These are phyloP conservation scores for Cremastinae sp. DNA, from an alignment of 2,888 invertebrate genomes.

Conservation along the genomic window DNA sequence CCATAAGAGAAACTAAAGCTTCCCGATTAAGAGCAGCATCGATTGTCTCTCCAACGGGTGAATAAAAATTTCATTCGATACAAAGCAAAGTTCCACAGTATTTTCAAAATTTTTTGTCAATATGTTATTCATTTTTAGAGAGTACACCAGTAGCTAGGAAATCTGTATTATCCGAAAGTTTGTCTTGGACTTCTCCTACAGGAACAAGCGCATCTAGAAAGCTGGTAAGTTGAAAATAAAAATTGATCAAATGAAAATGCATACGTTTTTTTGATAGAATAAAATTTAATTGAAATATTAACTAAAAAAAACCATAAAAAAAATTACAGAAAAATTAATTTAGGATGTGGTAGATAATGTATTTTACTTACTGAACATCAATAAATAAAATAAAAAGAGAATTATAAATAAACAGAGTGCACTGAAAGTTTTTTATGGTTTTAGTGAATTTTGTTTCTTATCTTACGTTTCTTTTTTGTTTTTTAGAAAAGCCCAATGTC, in stretches of 20 bases:
- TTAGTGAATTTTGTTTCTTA: neutral
- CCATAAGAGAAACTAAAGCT: slow-evolving; percentile 72
- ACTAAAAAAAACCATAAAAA: too few relatives aligned
- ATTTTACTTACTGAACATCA: too few relatives aligned
- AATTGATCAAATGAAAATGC: neutral
- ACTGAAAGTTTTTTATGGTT: too few relatives aligned
- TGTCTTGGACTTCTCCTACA: slow-evolving; percentile 62
- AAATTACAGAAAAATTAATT: too few relatives aligned
- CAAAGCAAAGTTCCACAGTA: neutral
- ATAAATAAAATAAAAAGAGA: too few relatives aligned
- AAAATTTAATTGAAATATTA: too few relatives aligned
- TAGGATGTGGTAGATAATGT: too few relatives aligned
- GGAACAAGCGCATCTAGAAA: slow-evolving; percentile 64
- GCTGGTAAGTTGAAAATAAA: slow-evolving; percentile 62
- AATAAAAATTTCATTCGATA: slow-evolving; percentile 15
- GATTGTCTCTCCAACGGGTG: slow-evolving; percentile 71
- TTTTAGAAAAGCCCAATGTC: slow-evolving; percentile 74
- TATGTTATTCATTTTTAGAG: slow-evolving; percentile 53
- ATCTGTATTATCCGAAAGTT: slow-evolving; percentile 63
- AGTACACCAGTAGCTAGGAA: slow-evolving; percentile 62
- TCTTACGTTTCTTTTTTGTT: slow-evolving; percentile 2
- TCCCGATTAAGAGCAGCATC: slow-evolving; percentile 74
- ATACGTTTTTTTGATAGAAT: neutral
- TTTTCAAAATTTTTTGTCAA: neutral
- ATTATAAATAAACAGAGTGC: too few relatives aligned